Evolutionary conservation across 2,797 vertebrate genomes (phyloP).

Genomic region (Macroramphosus scolopax): DNA sequence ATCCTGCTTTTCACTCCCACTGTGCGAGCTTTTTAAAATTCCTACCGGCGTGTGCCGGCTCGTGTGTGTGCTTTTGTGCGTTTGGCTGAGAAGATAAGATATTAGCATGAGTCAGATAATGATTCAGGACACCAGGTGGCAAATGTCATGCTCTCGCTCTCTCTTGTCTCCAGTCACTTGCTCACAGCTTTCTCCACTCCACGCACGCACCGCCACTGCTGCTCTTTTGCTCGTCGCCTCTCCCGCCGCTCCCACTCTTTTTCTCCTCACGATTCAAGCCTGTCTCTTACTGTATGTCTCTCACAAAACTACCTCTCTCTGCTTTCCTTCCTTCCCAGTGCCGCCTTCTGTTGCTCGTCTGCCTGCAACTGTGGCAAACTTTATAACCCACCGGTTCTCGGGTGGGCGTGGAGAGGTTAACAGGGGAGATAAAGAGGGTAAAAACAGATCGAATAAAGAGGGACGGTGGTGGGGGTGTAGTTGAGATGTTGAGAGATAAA

Average conservation of each 20-base stretch:
- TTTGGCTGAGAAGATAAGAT: constrained; percentile 64
- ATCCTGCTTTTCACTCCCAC: constrained; percentile 25
- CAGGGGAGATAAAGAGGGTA: constrained; percentile 58
- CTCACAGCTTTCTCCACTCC: constrained; percentile 30
- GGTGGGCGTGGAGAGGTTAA: constrained; percentile 62
- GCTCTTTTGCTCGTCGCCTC: constrained; percentile 35
- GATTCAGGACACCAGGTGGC: constrained; percentile 78
- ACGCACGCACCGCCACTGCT: constrained; percentile 28
- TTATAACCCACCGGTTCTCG: constrained; percentile 56
- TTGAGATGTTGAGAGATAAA: constrained; percentile 60
- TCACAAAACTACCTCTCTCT: constrained; percentile 1
- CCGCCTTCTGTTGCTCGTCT: constrained; percentile 28
- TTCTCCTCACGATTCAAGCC: constrained; percentile 22
- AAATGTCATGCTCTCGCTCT: constrained; percentile 46
- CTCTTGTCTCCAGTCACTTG: constrained; percentile 44
- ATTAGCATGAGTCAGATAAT: constrained; percentile 80
- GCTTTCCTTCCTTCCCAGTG: constrained; percentile 3
- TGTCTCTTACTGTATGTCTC: constrained; percentile 10
- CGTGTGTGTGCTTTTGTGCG: constrained; percentile 17
- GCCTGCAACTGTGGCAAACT: constrained; percentile 48
- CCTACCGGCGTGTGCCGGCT: too few species aligned
- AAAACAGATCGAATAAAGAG: constrained; percentile 59
- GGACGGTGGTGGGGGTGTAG: constrained; percentile 26
- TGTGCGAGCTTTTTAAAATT: constrained; percentile 4
- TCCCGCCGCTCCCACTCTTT: constrained; percentile 21